A percentile compares a stretch with the other conserved stretches of the same genome.
Conservation (phyloP, 2,113 vertebrate genomes). For the Nerophis lumbriciformis region DNA sequence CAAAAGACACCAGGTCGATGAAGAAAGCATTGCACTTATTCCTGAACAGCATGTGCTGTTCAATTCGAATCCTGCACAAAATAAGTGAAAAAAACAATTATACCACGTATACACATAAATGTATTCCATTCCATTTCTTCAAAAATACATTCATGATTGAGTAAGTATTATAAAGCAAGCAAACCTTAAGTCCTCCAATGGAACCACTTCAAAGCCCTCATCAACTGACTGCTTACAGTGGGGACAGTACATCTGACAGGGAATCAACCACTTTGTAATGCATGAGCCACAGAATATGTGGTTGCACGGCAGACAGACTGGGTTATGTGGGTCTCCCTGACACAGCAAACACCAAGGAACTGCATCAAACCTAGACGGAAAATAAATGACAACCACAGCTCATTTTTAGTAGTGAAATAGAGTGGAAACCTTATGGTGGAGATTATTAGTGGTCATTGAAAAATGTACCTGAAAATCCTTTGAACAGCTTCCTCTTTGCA, state of each 20-base stretch:
- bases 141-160: not conserved
- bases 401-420: too few relatives aligned
- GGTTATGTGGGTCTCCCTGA: constrained; percentile 73
- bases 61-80: constrained; percentile 50
- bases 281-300: constrained; percentile 82
- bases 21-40: constrained; percentile 89
- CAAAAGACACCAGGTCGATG: constrained; percentile 82
- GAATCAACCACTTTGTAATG: constrained; percentile 67
- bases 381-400: not conserved
- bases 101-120: not conserved
- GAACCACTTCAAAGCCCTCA: constrained; percentile 48
- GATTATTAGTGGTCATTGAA: not conserved
- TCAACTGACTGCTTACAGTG: constrained; percentile 61
- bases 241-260: constrained; percentile 79
- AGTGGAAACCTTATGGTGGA: not conserved
- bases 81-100: not conserved
- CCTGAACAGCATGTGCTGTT: constrained; percentile 73
- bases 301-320: constrained; percentile 77
- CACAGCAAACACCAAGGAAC: constrained; percentile 73
- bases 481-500: constrained; percentile 79
- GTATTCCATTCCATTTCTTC: too few relatives aligned
- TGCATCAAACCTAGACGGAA: constrained; percentile 64
- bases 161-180: too few relatives aligned
- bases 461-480: constrained; percentile 71
- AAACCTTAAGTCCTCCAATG: constrained; percentile 75